These are phyloP conservation scores for Agraylea sexmaculata DNA, from an alignment of 1,140 invertebrate genomes.

Conservation along the genomic window DNA sequence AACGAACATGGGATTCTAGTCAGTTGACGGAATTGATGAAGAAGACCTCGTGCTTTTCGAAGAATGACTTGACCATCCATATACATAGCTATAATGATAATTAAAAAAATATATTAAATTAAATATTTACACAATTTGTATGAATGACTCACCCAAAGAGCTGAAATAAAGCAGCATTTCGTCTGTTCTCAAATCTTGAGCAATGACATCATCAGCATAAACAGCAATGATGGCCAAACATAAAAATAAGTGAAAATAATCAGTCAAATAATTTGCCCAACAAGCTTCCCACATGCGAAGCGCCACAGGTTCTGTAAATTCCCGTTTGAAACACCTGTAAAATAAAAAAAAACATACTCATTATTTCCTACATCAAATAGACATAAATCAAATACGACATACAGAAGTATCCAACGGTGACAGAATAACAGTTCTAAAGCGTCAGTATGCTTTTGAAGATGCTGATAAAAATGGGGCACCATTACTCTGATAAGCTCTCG, in stretches of 20 bases:
- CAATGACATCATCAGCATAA: conserved; percentile 85
- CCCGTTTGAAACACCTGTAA: conserved; percentile 70
- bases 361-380: too few species aligned
- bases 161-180: conserved; percentile 92
- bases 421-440: conserved; percentile 83
- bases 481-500: conserved; percentile 78
- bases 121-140: background rate
- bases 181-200: conserved; percentile 78
- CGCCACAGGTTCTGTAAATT: conserved; percentile 77
- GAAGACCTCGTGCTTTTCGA: conserved; percentile 79
- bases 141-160: conserved; percentile 49
- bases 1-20: conserved; percentile 80
- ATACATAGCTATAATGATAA: conserved; percentile 63
- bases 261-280: conserved; percentile 87
- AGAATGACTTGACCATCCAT: conserved; percentile 88
- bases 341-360: conserved; percentile 14
- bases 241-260: conserved; percentile 87
- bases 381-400: too few species aligned
- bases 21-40: conserved; percentile 79
- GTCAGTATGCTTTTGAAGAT: conserved; percentile 70
- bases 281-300: conserved; percentile 89
- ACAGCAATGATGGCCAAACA: conserved; percentile 83
- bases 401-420: conserved; percentile 87
- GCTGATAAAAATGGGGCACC: conserved; percentile 76
- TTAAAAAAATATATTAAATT: conserved; percentile 3